Conservation (phyloP, 2,888 invertebrate genomes). For the Camponotus fellah region DNA sequence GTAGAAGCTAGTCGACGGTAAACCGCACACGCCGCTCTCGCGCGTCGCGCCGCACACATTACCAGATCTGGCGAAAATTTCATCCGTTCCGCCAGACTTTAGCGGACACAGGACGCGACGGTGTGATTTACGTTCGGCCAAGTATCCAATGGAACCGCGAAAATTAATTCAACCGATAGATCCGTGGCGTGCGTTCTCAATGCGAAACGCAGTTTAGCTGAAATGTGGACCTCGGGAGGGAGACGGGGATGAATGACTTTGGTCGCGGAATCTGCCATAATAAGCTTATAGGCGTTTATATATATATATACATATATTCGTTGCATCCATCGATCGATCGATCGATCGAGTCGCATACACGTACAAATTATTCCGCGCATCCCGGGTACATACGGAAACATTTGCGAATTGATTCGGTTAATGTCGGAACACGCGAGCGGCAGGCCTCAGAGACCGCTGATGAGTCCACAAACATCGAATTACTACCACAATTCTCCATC, state of each 20-base stretch:
- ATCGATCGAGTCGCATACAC: not conserved
- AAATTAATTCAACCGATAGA: slow-evolving; percentile 41
- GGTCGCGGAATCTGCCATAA: not conserved
- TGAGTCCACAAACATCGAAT: slow-evolving; percentile 44
- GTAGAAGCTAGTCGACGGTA: slow-evolving; percentile 41
- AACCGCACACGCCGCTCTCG: slow-evolving; percentile 49
- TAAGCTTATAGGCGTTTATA: not conserved
- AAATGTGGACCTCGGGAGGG: slow-evolving; percentile 10
- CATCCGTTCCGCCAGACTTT: slow-evolving; percentile 29
- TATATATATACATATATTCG: not conserved
- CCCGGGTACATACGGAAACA: slow-evolving; percentile 13
- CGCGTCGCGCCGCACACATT: slow-evolving; percentile 25
- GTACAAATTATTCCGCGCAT: slow-evolving; percentile 34
- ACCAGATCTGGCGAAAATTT: slow-evolving; percentile 29
- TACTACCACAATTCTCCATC: slow-evolving; percentile 28
- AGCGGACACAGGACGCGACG: not conserved
- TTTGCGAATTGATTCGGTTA: slow-evolving; percentile 49
- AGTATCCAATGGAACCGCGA: slow-evolving; percentile 23
- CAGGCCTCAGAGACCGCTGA: slow-evolving; percentile 26
- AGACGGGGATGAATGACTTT: not conserved
- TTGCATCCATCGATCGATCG: slow-evolving; percentile 42
- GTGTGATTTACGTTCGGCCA: slow-evolving; percentile 38
- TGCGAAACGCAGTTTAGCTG: not conserved
- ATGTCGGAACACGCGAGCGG: slow-evolving; percentile 25
- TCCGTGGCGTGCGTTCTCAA: slow-evolving; percentile 5